Evolutionary conservation across 2,888 invertebrate species (phyloP).

Genomic region (Apocheima hispidaria): DNA sequence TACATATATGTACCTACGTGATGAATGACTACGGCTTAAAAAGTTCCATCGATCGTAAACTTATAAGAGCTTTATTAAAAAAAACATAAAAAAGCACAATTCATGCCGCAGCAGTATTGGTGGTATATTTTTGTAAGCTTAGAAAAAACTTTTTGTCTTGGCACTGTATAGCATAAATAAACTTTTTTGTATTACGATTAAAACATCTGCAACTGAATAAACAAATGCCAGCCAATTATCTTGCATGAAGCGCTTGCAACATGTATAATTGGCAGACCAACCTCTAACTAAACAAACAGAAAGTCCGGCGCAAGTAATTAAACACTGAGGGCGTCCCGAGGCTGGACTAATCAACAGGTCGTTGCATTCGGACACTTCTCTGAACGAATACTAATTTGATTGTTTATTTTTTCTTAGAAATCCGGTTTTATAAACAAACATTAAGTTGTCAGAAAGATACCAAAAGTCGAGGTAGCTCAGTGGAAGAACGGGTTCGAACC

Average conservation of each 20-base stretch:
- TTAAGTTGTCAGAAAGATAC: neutral
- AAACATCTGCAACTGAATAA: neutral
- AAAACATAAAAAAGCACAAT: too few relatives aligned
- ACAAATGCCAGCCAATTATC: conserved; percentile 23
- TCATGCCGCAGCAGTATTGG: too few relatives aligned
- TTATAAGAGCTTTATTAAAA: too few relatives aligned
- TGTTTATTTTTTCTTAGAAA: conserved; percentile 8
- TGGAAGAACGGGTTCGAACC: too few relatives aligned
- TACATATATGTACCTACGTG: too few relatives aligned
- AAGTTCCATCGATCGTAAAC: too few relatives aligned
- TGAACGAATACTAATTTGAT: neutral
- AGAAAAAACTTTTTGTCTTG: too few relatives aligned
- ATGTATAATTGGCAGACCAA: conserved; percentile 26
- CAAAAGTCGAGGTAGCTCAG: too few relatives aligned
- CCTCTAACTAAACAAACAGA: conserved; percentile 22
- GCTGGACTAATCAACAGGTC: conserved; percentile 73
- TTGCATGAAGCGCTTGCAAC: conserved; percentile 16
- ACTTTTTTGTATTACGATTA: too few relatives aligned
- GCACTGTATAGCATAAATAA: too few relatives aligned
- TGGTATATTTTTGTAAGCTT: too few relatives aligned
- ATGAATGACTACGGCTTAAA: too few relatives aligned
- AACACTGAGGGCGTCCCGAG: conserved; percentile 69
- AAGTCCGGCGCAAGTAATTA: conserved; percentile 53
- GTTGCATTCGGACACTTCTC: conserved; percentile 63
- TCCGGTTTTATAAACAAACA: neutral